Evolutionary conservation across 2,113 vertebrate species (phyloP), one percentile per base, ranked within the genome.

Genomic region (Muscicapa adusta): DNA sequence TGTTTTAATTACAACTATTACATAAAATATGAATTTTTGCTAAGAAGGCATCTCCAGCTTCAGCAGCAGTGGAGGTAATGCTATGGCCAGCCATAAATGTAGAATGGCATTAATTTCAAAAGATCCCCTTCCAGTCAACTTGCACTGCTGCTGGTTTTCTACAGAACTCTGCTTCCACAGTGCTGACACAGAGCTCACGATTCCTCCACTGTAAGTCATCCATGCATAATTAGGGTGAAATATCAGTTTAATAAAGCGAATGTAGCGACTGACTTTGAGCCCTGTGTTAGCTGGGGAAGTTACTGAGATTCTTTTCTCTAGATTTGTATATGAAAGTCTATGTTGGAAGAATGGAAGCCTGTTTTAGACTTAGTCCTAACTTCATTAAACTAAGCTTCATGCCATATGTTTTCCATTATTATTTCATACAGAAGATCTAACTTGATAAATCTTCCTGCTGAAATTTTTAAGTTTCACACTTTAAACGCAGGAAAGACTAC

Each of bases 211-310:
- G 7, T 84, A 80, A 85, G 85, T 92, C 36, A 61, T 51, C 40
- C 33, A 7, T 57, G 18, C 42, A 65, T 68, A 92, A 92, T 86
- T 80, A 78, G 74, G 71, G 78, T 83, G 79, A 96, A 88, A 95
- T 89, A 93, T 86, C 72, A 84, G 36, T 94, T 95, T 92, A 89
- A 92, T 87, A 80, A 95, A 78, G 33, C 62, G 25, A 85, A 61
- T 58, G 8, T 85, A 84, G 67, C 74, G 54, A 38, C 65, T 51
- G 57, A 89, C 10, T 72, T 88, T 57, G 40, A 84, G 25, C 31
- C 71, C 14, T 51, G 0, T 63, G 25, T 40, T 81, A 75, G 23
- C n/a, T 51, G 47, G 40, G 33, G 67, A 77, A 63, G 45, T 79
- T 76, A 68, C 48, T 48, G 58, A 73, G 42, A 45, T 43, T 87